Conservation (phyloP, 2,888 invertebrate species). For the Pachycephus smyrnensis region DNA sequence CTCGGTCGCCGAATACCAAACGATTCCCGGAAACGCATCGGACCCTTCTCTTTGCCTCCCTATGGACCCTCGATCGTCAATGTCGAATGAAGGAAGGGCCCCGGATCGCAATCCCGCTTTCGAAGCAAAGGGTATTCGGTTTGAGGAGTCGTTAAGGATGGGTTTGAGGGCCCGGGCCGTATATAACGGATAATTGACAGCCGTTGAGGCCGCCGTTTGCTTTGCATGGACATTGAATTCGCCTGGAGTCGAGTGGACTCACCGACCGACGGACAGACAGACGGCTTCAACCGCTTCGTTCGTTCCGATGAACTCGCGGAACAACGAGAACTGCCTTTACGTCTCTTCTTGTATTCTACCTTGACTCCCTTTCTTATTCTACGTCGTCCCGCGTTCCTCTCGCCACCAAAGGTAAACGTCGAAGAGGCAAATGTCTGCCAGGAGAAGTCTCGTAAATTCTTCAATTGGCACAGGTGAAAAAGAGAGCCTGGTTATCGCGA, state of each 20-base stretch:
- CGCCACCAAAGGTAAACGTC: slow-evolving; percentile 2
- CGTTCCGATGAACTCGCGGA: background rate
- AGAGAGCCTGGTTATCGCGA: slow-evolving; percentile 1
- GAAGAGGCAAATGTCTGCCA: slow-evolving; percentile 13
- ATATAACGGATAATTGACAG: slow-evolving; percentile 68
- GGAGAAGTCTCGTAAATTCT: slow-evolving; percentile 11
- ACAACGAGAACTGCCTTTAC: background rate
- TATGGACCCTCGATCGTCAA: slow-evolving; percentile 14
- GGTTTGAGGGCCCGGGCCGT: slow-evolving; percentile 64
- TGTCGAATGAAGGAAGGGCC: slow-evolving; percentile 23
- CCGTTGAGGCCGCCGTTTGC: slow-evolving; percentile 61
- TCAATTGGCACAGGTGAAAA: slow-evolving; percentile 11
- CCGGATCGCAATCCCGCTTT: slow-evolving; percentile 6
- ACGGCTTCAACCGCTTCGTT: slow-evolving; percentile 18
- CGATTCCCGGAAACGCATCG: slow-evolving; percentile 45
- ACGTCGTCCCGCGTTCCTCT: slow-evolving; percentile 2
- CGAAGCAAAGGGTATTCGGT: slow-evolving; percentile 43
- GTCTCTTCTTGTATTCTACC: slow-evolving; percentile 2
- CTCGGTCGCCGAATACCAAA: slow-evolving; percentile 45
- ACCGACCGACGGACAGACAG: slow-evolving; percentile 24
- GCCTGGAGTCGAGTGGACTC: slow-evolving; percentile 17
- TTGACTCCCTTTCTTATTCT: slow-evolving; percentile 16
- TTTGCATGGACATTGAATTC: slow-evolving; percentile 67
- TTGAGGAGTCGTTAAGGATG: slow-evolving; percentile 64
- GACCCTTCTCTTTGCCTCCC: background rate